Base-by-base conservation (phyloP, 53 echinoderm and acorn worm genomes). In the Holothuria scabra region DNA sequence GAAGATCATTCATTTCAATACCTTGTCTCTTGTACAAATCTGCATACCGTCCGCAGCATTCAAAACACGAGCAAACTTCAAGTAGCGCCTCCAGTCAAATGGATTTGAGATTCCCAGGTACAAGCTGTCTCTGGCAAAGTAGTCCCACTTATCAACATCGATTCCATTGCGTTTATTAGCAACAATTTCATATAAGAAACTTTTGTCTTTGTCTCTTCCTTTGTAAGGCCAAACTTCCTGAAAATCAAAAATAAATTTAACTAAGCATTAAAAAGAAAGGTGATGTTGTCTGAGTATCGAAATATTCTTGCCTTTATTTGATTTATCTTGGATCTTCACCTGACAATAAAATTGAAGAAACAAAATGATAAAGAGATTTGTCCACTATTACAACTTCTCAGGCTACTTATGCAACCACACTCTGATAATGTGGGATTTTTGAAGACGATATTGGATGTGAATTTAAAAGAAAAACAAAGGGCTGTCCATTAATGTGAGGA, bases 121-220 rank as follows among this genome's bases (percentile, higher is more conserved):
- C 66, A 90, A 87, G 52, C 97, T 94, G 62, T 97, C 97, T 19
- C 97, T 62, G 3, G 93, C 90, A 63, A 96, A 96, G 83, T 96
- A 96, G 59, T 96, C 96, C 96, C 96, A 96, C 85, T 96, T 96
- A 81, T 96, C 96, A 16, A 96, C 96, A 59, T 96, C 96, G 25
- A 96, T 90, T 12, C 96, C 93, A 37, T 97, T 97, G 6, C 97
- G 86, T 58, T 97, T 94, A 79, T 97, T 97, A 59, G 97, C 97
- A 11, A 97, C 93, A 14, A 96, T 94, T 90, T 96, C 96, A 49
- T 96, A 96, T 19, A 96, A 80, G 86, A 88, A 96, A 57, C 87
- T 76, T 79, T 94, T 97, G 31, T 92, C 89, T 46, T 84, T 87
- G 22, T 59, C 23, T 8, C 97, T 87, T 7, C 97, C 97, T 71